A percentile compares a stretch with the other conserved stretches of the same genome.
Conservation (phyloP, 2,113 vertebrate genomes). For the Alligator mississippiensis region DNA sequence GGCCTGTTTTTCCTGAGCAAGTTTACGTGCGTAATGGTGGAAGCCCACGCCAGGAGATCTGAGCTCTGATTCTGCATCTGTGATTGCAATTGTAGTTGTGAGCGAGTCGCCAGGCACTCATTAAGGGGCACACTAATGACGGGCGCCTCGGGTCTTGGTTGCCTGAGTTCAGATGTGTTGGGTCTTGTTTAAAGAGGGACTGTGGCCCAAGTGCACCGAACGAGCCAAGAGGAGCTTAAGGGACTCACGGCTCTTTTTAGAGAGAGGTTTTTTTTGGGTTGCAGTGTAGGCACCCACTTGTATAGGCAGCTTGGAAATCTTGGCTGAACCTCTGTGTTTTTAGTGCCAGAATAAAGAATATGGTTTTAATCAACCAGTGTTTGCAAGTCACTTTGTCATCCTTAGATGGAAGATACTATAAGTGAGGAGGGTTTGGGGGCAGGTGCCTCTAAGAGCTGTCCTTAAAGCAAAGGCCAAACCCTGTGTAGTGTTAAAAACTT, state of each 20-base stretch:
- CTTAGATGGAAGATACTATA: background rate
- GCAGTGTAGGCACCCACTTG: background rate
- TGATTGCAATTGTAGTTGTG: background rate
- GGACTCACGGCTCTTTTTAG: background rate
- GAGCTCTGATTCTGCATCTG: background rate
- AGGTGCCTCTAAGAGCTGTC: background rate
- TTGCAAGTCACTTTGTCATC: background rate
- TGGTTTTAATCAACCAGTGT: background rate
- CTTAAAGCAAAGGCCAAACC: background rate
- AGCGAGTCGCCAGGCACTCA: background rate
- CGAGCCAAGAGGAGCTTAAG: background rate
- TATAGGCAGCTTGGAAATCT: background rate
- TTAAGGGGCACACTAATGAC: background rate
- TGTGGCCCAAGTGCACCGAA: background rate
- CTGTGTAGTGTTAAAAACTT: background rate
- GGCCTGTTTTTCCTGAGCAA: too few species aligned
- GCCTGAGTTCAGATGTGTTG: background rate
- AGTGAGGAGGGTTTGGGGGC: background rate
- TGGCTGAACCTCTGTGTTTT: background rate
- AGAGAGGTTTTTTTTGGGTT: background rate
- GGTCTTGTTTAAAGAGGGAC: background rate
- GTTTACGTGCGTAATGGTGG: too few species aligned
- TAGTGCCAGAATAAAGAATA: background rate
- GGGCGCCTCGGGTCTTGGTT: background rate
- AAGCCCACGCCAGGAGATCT: too few species aligned